These are phyloP conservation scores for Atopsyche davidsoni DNA, from an alignment of 1,140 invertebrate species.

Conservation along the genomic window DNA sequence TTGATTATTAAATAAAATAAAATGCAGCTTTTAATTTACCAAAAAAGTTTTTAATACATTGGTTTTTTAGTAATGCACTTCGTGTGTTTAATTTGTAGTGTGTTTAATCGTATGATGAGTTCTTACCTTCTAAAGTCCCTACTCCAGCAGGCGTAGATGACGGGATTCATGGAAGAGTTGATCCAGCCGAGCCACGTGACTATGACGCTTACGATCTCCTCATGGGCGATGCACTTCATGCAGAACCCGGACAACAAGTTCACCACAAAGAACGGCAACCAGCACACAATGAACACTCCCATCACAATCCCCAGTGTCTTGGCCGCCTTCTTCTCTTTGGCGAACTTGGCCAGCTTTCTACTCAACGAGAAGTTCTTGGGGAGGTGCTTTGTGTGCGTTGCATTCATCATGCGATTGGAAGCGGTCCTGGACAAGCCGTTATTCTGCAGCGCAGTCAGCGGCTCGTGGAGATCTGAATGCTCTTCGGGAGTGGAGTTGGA, in stretches of 20 bases:
- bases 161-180: constrained; percentile 96
- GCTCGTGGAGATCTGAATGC: constrained; percentile 56
- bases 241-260: constrained; percentile 90
- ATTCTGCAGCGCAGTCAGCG: constrained; percentile 64
- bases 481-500: constrained; percentile 61
- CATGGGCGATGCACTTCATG: constrained; percentile 77
- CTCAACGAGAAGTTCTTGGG: constrained; percentile 84
- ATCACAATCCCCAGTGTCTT: constrained; percentile 92
- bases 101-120: too few species aligned
- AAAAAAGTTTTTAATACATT: too few species aligned
- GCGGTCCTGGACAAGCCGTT: constrained; percentile 63
- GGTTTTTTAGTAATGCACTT: too few species aligned
- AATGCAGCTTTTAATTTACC: too few species aligned
- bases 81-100: too few species aligned
- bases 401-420: constrained; percentile 49
- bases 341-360: constrained; percentile 85
- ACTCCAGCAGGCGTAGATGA: constrained; percentile 96
- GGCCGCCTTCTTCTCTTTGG: constrained; percentile 93
- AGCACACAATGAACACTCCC: constrained; percentile 98
- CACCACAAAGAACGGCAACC: constrained; percentile 97
- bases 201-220: constrained; percentile 84
- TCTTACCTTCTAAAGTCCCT: constrained; percentile 88
- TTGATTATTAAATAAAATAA: too few species aligned
- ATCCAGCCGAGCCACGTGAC: constrained; percentile 99
- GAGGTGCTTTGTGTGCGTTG: constrained; percentile 45